Evolutionary conservation across 2,113 vertebrate genomes (phyloP).

Genomic region (Scomber scombrus): DNA sequence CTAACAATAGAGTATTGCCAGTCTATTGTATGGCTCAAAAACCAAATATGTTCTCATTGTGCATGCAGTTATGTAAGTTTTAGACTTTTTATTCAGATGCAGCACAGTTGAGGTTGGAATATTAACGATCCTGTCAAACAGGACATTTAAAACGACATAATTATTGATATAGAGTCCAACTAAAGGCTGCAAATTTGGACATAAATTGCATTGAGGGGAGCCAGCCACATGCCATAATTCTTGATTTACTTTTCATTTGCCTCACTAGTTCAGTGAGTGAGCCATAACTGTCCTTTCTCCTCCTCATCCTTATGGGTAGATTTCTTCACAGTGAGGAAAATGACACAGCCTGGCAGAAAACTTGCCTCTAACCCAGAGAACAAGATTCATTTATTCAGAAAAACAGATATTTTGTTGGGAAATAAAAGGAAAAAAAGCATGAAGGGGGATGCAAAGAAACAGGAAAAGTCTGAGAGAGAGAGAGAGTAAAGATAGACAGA

Average conservation of each 20-base stretch:
- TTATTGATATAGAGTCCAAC: neutral
- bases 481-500: neutral
- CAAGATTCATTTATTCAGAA: neutral
- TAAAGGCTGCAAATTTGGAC: neutral
- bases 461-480: neutral
- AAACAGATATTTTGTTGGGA: neutral
- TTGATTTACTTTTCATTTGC: constrained; percentile 23
- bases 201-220: constrained; percentile 2
- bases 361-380: neutral
- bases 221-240: neutral
- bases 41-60: too few relatives aligned
- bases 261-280: constrained; percentile 19
- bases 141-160: constrained; percentile 17
- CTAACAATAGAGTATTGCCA: too few relatives aligned
- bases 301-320: neutral
- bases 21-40: too few relatives aligned
- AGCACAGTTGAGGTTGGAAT: neutral
- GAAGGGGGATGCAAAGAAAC: neutral
- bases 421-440: neutral
- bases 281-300: neutral
- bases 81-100: too few relatives aligned
- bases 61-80: too few relatives aligned
- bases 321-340: neutral
- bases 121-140: neutral
- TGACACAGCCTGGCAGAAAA: neutral